Evolutionary conservation across 2,797 vertebrate genomes (phyloP), one percentile per base, ranked within the genome.

Genomic region (Hippoglossus hippoglossus): DNA sequence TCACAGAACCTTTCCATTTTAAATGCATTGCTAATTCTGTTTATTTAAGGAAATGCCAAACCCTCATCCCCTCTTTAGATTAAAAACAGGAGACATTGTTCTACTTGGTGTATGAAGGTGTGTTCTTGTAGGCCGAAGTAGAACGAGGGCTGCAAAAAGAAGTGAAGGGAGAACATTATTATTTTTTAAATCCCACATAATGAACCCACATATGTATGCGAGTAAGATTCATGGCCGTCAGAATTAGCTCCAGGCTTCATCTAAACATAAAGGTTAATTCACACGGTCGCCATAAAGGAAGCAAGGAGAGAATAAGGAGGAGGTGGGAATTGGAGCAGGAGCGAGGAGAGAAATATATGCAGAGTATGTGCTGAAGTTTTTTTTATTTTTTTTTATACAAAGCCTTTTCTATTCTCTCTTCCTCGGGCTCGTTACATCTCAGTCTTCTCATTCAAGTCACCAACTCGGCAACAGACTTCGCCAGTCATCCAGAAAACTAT

Each of bases 401-500:
- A 39, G 8, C 12, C 41, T 36, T 66, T 62, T 71, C 49, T 58
- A 19, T 12, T 70, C 13, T 31, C 4, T 65, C n/a, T 21, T 13
- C 25, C 53, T 39, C 4, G 8, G 46, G 24, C 26, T 67, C 21
- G 11, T 41, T 51, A 31, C 44, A 21, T 21, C 25, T 39, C 34
- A n/a, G 19, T 36, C 18, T 73, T 62, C 39, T 70, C 22, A 55
- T 75, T 75, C 13, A 57, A 34, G 65, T 67, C 36, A 66, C 69
- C n/a, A 41, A 5, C 50, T 41, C 61, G 22, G 9, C 49, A 19
- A 21, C 11, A 77, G 64, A 63, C 28, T 44, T 63, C 49, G 4
- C 9, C 10, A 52, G 28, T 60, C 67, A 60, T 55, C 54, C 34
- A 62, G 66, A 67, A 71, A 58, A 58, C 26, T 67, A 39, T 16